phyloP scores from a whole-genome alignment of 2,888 invertebrate genomes.

The Meandrusa payeni region DNA sequence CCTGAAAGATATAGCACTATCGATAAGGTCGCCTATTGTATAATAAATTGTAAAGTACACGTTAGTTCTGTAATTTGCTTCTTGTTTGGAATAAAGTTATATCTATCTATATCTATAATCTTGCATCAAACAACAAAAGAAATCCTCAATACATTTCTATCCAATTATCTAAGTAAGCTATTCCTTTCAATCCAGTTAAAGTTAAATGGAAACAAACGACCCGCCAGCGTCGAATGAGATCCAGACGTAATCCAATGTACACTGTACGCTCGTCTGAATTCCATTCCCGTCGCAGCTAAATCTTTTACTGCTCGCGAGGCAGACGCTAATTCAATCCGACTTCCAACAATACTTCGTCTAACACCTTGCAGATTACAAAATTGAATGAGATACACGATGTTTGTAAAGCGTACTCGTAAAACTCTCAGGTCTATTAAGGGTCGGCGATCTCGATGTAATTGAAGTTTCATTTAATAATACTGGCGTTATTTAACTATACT shows the following conservation, averaged over 20 bases:
- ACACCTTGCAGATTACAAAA: conserved; percentile 12
- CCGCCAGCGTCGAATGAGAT: not conserved
- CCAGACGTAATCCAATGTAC: conserved; percentile 6
- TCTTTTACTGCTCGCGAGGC: conserved; percentile 6
- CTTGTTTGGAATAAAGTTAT: no score
- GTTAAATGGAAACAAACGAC: conserved; percentile 9
- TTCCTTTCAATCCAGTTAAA: conserved; percentile 6
- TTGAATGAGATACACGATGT: not conserved
- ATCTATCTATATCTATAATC: no score
- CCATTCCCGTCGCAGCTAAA: conserved; percentile 1
- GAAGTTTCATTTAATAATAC: not conserved
- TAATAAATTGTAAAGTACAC: no score
- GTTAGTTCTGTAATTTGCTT: no score
- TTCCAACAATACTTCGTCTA: conserved; percentile 5
- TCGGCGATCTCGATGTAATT: not conserved
- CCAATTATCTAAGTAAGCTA: conserved; percentile 7
- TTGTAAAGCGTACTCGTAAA: conserved; percentile 8
- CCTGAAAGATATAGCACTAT: no score
- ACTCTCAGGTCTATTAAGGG: conserved; percentile 4
- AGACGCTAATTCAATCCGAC: conserved; percentile 12
- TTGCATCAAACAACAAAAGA: no score
- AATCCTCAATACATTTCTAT: conserved; percentile 2
- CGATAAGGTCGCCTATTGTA: no score
- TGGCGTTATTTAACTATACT: no score
- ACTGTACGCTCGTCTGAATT: not conserved